Evolutionary conservation across 2,797 vertebrate genomes (phyloP).

Genomic region (Remorina albescens): DNA sequence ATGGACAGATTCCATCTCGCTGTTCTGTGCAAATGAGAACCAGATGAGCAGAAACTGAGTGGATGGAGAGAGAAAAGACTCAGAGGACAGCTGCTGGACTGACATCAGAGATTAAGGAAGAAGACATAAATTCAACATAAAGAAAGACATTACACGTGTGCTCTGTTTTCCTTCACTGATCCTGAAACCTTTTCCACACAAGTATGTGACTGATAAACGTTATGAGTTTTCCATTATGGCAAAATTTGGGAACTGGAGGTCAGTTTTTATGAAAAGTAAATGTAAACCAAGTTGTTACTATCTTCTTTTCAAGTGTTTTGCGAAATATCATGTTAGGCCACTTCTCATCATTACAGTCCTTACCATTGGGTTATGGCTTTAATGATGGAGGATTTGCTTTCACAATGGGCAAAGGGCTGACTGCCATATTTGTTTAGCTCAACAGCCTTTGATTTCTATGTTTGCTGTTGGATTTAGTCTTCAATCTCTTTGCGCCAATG

Average conservation of each 20-base stretch:
- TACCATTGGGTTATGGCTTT: neutral
- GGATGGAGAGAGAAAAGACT: conserved; percentile 25
- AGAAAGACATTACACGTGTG: neutral
- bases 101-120: conserved; percentile 17
- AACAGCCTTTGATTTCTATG: conserved; percentile 43
- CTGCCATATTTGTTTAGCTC: conserved; percentile 39
- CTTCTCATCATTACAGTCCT: conserved; percentile 19
- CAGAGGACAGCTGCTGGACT: neutral
- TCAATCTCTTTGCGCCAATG: conserved; percentile 20
- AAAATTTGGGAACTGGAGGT: neutral
- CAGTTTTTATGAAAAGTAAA: neutral
- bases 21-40: conserved; percentile 62
- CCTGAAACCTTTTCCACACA: neutral
- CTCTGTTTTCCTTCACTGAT: neutral
- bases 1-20: conserved; percentile 57
- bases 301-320: neutral
- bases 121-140: conserved; percentile 22
- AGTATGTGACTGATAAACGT: neutral
- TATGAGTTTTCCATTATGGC: neutral
- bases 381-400: conserved; percentile 1
- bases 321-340: neutral
- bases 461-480: conserved; percentile 48
- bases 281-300: neutral
- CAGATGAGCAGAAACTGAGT: conserved; percentile 59
- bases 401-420: conserved; percentile 7